These are phyloP conservation scores for Hypolimnas misippus DNA, from an alignment of 2,888 invertebrate species.

Conservation along the genomic window DNA sequence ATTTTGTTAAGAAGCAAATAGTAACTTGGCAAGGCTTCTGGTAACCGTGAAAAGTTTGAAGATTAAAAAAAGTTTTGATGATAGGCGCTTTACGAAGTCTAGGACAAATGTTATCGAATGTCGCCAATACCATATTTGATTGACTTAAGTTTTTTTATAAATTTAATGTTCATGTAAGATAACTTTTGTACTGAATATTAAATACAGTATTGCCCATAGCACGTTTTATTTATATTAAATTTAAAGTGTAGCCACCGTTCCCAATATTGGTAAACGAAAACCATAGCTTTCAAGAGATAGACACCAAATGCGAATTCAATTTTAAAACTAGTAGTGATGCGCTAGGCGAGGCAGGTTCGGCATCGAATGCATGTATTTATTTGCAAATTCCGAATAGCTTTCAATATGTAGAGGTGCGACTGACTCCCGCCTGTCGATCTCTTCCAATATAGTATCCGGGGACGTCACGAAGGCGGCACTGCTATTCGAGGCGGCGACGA, in stretches of 20 bases:
- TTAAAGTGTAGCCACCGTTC: conserved; percentile 38
- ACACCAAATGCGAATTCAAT: conserved; percentile 78
- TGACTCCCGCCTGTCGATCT: conserved; percentile 79
- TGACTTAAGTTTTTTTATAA: no score
- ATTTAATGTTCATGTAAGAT: no score
- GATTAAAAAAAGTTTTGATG: conserved; percentile 12
- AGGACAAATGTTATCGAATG: not conserved
- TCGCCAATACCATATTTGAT: not conserved
- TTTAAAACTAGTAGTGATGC: conserved; percentile 69
- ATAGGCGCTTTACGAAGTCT: conserved; percentile 5
- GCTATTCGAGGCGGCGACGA: conserved; percentile 75
- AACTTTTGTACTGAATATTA: no score
- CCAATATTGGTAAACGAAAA: conserved; percentile 57
- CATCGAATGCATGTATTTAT: conserved; percentile 78
- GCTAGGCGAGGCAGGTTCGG: conserved; percentile 60
- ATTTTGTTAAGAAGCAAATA: conserved; percentile 51
- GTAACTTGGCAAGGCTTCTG: conserved; percentile 26
- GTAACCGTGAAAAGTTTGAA: conserved; percentile 13
- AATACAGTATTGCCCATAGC: no score
- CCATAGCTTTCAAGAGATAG: conserved; percentile 59
- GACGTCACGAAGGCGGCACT: conserved; percentile 73
- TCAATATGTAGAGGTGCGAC: conserved; percentile 80
- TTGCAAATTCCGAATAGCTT: conserved; percentile 81
- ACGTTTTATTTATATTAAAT: conserved; percentile 34
- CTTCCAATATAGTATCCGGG: conserved; percentile 78